Evolutionary conservation across 2,113 vertebrate species (phyloP), one percentile per base, ranked within the genome.

Genomic region (Oostethus manadensis): DNA sequence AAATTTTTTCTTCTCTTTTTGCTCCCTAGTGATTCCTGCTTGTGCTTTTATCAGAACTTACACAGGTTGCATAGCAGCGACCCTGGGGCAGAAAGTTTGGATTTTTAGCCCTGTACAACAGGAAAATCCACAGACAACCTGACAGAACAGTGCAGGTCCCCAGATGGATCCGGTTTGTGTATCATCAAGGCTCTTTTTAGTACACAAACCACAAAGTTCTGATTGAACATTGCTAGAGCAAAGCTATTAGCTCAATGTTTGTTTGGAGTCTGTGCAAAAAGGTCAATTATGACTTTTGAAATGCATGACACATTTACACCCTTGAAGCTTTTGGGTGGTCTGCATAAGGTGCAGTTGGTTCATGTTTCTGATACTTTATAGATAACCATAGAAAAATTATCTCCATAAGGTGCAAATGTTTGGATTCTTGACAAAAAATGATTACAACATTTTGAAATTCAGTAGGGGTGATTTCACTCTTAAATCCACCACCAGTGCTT

Each of bases 111-210:
- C 4, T 13, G 11, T 42, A 42, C 38, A 14, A 42, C 38, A 10
- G 60, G 45, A 68, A 29, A 56, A 55, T 15, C 10, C 4, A 43
- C 33, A 51, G 22, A 58, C 40, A 62, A 43, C 51, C 58, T 53
- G 60, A 63, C 43, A 67, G 60, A 50, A 23, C 15, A 56, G 44
- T 47, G 26, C 11, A 35, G 42, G 44, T 56, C 35, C 46, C 51
- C 68, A 70, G 58, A 78, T 72, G 60, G 58, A 65, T 80, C 66
- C 59, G 64, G 56, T 73, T 80, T 61, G 43, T 60, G 51, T 58
- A 17, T 58, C 38, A 42, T 42, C 38, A 42, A 2, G 38, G 38
- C 2, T 42, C 38, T 42, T 42, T 42, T 3, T 23, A 40, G 20
- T 49, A 49, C 40, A 35, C 11, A 6, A 15, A 18, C 18, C 2